Evolutionary conservation across 2,113 vertebrate species (phyloP).

Genomic region (Boulengeromyrus knoepffleri): DNA sequence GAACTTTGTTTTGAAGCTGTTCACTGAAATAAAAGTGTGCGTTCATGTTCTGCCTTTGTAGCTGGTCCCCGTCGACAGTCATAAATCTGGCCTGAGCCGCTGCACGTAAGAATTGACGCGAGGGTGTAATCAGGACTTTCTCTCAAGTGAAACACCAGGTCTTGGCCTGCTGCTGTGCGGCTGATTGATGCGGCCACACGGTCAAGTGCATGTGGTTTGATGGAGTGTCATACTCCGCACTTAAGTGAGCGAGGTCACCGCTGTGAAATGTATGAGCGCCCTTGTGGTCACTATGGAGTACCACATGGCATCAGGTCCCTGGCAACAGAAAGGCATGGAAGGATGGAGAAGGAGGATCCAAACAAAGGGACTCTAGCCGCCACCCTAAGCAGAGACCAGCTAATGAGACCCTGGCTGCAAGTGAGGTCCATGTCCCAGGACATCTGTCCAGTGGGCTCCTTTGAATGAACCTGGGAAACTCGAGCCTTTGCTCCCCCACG

Average conservation of each 20-base stretch:
- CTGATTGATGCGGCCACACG: conserved; percentile 26
- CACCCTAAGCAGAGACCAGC: not conserved
- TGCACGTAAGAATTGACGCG: not conserved
- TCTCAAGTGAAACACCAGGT: not conserved
- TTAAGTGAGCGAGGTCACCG: not conserved
- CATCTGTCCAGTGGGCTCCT: conserved; percentile 12
- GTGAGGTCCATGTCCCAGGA: conserved; percentile 18
- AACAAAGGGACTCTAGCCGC: conserved; percentile 17
- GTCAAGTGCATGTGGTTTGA: not conserved
- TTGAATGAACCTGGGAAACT: not conserved
- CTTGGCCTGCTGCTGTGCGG: conserved; percentile 24
- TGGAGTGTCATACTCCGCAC: not conserved
- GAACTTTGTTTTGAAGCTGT: not conserved
- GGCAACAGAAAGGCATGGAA: conserved; percentile 22
- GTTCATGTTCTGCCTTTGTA: not conserved
- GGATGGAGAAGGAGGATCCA: conserved; percentile 12
- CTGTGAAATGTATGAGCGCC: not conserved
- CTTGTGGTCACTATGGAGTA: not conserved
- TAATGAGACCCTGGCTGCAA: conserved; percentile 16
- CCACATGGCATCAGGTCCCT: not conserved
- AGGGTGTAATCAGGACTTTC: not conserved
- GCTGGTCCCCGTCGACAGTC: not conserved
- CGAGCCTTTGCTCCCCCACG: not conserved
- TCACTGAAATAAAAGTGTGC: not conserved
- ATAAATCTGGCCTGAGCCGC: not conserved